phyloP scores from a whole-genome alignment of 2,113 vertebrate genomes.

The Planiliza haematocheilus region DNA sequence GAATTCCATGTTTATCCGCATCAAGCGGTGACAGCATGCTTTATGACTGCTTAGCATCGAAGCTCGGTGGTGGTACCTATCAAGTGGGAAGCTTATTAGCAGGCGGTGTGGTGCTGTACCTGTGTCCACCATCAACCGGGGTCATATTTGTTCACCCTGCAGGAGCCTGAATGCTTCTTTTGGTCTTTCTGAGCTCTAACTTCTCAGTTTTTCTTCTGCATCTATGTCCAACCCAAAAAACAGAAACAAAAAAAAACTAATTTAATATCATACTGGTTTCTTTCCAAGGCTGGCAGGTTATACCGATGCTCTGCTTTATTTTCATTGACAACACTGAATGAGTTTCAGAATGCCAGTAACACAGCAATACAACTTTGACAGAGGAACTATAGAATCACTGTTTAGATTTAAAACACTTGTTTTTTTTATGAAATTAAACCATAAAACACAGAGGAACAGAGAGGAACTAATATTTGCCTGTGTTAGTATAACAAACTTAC shows the following conservation, averaged over 20 bases:
- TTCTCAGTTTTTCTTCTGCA: conserved; percentile 4
- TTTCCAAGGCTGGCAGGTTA: conserved; percentile 26
- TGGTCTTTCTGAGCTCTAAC: neutral
- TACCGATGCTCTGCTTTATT: conserved; percentile 28
- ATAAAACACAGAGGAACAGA: conserved; percentile 11
- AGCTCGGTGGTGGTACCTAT: conserved; percentile 67
- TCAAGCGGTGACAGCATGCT: conserved; percentile 65
- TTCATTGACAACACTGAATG: conserved; percentile 12
- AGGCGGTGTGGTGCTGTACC: conserved; percentile 19
- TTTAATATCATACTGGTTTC: conserved; percentile 35
- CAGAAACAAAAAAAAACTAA: too few species aligned
- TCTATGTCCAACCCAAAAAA: too few species aligned
- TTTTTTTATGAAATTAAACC: too few species aligned
- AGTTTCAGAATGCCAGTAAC: conserved; percentile 26
- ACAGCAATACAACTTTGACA: neutral
- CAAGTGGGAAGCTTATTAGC: conserved; percentile 37
- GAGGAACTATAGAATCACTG: conserved; percentile 6
- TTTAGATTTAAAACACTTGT: conserved; percentile 23
- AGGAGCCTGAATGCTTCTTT: conserved; percentile 7
- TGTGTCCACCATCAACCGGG: conserved; percentile 25
- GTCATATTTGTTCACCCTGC: conserved; percentile 21
- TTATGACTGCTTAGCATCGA: conserved; percentile 47
- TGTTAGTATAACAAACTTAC: conserved; percentile 11
- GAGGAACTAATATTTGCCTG: neutral
- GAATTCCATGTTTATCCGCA: conserved; percentile 73